phyloP scores from a whole-genome alignment of 2,888 invertebrate species.

The Hydrotaea cyrtoneurina region DNA sequence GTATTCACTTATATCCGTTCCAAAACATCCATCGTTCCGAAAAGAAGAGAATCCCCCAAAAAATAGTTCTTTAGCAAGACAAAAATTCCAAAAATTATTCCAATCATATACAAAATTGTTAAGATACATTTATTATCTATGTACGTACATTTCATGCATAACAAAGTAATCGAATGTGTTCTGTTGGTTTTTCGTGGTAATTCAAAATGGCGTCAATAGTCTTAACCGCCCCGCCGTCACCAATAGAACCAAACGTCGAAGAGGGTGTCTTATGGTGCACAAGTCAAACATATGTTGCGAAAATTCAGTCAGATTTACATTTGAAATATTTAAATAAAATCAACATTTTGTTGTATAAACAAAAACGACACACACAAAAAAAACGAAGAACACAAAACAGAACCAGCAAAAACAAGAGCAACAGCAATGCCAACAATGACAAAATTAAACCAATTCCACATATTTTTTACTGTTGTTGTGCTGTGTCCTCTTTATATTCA shows the following conservation, averaged over 20 bases:
- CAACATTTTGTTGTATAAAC: constrained; percentile 44
- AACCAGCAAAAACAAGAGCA: not conserved
- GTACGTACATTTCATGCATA: not conserved
- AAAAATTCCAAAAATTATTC: no score
- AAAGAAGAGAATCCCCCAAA: no score
- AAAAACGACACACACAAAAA: constrained; percentile 20
- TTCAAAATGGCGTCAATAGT: constrained; percentile 44
- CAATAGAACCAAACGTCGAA: not conserved
- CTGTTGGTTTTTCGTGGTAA: constrained; percentile 15
- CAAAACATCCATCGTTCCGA: no score
- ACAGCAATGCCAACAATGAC: constrained; percentile 15
- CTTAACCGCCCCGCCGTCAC: not conserved
- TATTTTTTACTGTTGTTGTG: constrained; percentile 17
- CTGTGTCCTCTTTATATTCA: constrained; percentile 27
- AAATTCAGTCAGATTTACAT: constrained; percentile 22
- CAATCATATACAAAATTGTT: no score
- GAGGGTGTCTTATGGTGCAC: not conserved
- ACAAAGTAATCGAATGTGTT: constrained; percentile 3
- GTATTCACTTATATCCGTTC: no score
- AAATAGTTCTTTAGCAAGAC: no score
- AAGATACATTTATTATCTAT: no score
- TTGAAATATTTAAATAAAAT: constrained; percentile 38
- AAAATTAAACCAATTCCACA: constrained; percentile 55
- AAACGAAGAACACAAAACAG: not conserved
- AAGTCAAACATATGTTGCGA: constrained; percentile 39